phyloP scores from a whole-genome alignment of 1,140 invertebrate species.

The Alviniconcha marisindica region DNA sequence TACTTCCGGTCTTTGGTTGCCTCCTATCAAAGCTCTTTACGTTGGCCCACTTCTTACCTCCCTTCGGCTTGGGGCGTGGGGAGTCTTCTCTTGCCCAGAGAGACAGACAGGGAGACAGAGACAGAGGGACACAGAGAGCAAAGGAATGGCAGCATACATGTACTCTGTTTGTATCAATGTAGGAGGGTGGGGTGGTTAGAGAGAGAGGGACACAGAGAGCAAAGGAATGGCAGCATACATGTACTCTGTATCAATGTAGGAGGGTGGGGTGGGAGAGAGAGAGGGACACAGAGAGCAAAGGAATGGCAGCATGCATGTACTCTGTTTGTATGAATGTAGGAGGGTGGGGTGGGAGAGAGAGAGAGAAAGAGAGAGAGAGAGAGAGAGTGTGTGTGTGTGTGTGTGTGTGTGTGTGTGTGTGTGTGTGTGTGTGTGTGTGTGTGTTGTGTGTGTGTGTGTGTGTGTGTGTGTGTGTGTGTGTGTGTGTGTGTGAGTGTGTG shows the following conservation, averaged over 20 bases:
- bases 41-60: too few species aligned
- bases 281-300: background rate
- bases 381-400: conserved; percentile 2
- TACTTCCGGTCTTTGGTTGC: too few species aligned
- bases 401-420: conserved; percentile 11
- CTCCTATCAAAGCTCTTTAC: too few species aligned
- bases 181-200: too few species aligned
- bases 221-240: background rate
- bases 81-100: too few species aligned
- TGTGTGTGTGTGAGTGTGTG: conserved; percentile 7
- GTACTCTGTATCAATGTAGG: background rate
- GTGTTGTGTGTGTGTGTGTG: background rate
- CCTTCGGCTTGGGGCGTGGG: too few species aligned
- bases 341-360: background rate
- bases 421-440: conserved; percentile 7
- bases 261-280: background rate
- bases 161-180: too few species aligned
- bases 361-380: conserved; percentile 23
- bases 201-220: background rate
- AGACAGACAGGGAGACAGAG: background rate
- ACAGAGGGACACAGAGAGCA: background rate
- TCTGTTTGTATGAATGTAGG: too few species aligned
- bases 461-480: conserved; percentile 26
- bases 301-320: too few species aligned
- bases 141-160: background rate